Percentiles rank a stretch among this genome's conserved stretches.
Evolutionary conservation across 1,140 invertebrate genomes (phyloP).

Genomic region (Pemphigus obesinymphae): DNA sequence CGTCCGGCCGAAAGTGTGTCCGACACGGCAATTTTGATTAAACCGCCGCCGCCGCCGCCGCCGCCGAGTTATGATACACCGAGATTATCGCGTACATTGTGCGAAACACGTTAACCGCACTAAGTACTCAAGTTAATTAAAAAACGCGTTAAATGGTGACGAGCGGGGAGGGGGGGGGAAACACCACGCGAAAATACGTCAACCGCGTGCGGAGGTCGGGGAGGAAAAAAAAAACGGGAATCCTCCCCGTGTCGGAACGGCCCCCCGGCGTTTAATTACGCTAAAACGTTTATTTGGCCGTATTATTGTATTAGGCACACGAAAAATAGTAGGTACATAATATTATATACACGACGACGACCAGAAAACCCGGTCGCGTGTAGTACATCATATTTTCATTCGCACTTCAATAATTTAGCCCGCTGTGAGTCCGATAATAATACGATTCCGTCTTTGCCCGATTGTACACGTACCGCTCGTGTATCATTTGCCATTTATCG

Average conservation of each 20-base stretch:
- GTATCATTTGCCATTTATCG: too few relatives aligned
- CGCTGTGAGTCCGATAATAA: background rate
- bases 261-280: constrained; percentile 18
- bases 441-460: background rate
- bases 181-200: background rate
- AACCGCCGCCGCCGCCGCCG: background rate
- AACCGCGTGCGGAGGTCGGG: background rate
- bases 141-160: too few relatives aligned
- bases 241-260: background rate
- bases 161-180: too few relatives aligned
- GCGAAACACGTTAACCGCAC: background rate
- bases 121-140: constrained; percentile 28
- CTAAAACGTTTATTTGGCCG: background rate
- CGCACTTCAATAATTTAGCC: background rate
- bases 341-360: background rate
- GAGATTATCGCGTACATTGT: background rate
- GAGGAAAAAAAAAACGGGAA: background rate
- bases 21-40: constrained; percentile 2
- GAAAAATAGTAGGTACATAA: too few relatives aligned
- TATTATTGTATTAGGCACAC: background rate
- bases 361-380: background rate
- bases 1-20: background rate
- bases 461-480: too few relatives aligned
- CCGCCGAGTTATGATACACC: background rate
- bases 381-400: background rate